Evolutionary conservation across 1,140 invertebrate species (phyloP).

Genomic region (Drosophila pruinosa): DNA sequence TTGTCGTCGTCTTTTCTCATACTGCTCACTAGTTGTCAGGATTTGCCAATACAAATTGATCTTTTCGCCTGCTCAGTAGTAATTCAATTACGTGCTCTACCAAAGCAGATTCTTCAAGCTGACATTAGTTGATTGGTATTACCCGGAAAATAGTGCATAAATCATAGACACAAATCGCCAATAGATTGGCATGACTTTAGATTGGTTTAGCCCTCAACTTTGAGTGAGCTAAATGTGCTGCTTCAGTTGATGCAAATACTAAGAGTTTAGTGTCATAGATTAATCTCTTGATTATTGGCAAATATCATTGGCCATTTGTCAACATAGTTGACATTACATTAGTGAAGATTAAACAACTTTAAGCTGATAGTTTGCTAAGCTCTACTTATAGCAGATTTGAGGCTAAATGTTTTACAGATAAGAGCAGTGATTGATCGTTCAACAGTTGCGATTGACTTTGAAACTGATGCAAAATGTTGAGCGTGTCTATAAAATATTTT

Average conservation of each 20-base stretch:
- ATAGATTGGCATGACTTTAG: too few species aligned
- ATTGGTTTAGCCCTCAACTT: background rate
- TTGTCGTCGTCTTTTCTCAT: background rate
- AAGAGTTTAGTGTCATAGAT: background rate
- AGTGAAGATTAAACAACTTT: background rate
- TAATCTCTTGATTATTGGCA: background rate
- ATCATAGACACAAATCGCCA: background rate
- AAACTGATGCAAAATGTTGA: too few species aligned
- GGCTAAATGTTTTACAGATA: background rate
- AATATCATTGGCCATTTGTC: background rate
- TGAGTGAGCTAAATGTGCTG: background rate
- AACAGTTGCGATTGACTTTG: background rate
- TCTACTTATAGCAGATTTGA: background rate
- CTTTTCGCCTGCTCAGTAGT: background rate
- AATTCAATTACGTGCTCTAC: background rate
- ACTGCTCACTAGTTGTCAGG: background rate
- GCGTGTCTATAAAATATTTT: too few species aligned
- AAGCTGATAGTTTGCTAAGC: background rate
- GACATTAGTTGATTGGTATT: background rate
- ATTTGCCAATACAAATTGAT: background rate
- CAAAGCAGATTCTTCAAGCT: too few species aligned
- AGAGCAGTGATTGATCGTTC: background rate
- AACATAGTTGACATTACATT: background rate
- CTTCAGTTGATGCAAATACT: background rate
- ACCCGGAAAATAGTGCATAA: background rate